Conservation (phyloP, 2,888 invertebrate species). For the Himalopsyche japonica region DNA sequence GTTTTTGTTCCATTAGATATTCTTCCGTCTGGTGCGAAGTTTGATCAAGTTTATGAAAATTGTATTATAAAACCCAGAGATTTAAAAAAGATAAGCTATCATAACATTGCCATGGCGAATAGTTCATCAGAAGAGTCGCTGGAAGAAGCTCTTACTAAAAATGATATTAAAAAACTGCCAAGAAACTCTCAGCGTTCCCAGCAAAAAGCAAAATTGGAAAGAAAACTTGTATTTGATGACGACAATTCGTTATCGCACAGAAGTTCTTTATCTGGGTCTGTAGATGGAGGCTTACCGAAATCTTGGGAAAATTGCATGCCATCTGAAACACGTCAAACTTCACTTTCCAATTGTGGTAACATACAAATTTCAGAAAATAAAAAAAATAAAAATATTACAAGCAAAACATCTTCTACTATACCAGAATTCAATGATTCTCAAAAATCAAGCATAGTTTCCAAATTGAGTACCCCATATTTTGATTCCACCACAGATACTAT, state of each 20-base stretch:
- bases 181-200: not conserved
- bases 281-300: not conserved
- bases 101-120: not conserved
- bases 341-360: not conserved
- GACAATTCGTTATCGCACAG: not conserved
- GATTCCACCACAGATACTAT: not conserved
- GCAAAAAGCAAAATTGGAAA: not conserved
- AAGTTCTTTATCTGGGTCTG: not conserved
- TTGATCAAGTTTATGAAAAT: not conserved
- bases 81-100: not conserved
- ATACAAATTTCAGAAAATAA: too few species aligned
- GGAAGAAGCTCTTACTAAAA: not conserved
- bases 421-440: not conserved
- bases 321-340: not conserved
- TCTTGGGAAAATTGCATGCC: not conserved
- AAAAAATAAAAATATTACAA: not conserved
- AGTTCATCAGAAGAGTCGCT: constrained; percentile 11
- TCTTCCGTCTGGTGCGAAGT: not conserved
- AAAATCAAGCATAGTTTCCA: constrained; percentile 12
- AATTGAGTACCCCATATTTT: not conserved
- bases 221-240: not conserved
- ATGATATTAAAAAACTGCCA: not conserved
- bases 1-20: constrained; percentile 7
- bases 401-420: not conserved
- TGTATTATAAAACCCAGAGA: not conserved